A percentile compares a stretch with the other conserved stretches of the same genome.
phyloP scores from a whole-genome alignment of 2,888 invertebrate species.

The Cantharis nigra region DNA sequence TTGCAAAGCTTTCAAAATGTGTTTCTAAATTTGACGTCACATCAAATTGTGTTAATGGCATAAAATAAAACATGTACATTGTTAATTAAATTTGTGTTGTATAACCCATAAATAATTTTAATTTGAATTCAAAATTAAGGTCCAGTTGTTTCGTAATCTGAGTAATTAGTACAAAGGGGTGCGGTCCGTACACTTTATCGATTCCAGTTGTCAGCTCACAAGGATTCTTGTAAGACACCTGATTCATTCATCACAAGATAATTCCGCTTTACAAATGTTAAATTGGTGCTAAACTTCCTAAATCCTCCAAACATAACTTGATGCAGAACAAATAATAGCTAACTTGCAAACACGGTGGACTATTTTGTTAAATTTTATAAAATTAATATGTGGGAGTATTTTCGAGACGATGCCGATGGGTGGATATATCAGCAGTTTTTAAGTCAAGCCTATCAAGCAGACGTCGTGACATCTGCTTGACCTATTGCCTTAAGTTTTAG shows the following conservation, averaged over 20 bases:
- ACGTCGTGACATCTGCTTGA: background rate
- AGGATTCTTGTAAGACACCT: slow-evolving; percentile 22
- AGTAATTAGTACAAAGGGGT: slow-evolving; percentile 17
- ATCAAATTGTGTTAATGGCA: background rate
- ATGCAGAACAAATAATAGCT: background rate
- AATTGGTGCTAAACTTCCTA: slow-evolving; percentile 10
- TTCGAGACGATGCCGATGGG: background rate
- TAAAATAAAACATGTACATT: background rate
- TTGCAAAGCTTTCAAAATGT: background rate
- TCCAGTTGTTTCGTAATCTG: slow-evolving; percentile 12
- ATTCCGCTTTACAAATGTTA: slow-evolving; percentile 22
- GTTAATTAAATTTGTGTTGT: background rate
- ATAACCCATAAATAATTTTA: background rate
- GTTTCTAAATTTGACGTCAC: background rate
- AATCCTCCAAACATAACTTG: background rate
- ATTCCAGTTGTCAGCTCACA: slow-evolving; percentile 13
- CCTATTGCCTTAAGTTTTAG: background rate
- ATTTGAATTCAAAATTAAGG: slow-evolving; percentile 5
- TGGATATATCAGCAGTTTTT: background rate
- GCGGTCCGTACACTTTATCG: slow-evolving; percentile 17
- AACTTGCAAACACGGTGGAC: background rate
- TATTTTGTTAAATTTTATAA: background rate
- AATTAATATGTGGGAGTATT: background rate
- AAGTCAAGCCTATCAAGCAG: background rate
- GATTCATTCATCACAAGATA: slow-evolving; percentile 31